phyloP scores from a whole-genome alignment of 2,797 vertebrate genomes.

The Dicrostonyx torquatus region DNA sequence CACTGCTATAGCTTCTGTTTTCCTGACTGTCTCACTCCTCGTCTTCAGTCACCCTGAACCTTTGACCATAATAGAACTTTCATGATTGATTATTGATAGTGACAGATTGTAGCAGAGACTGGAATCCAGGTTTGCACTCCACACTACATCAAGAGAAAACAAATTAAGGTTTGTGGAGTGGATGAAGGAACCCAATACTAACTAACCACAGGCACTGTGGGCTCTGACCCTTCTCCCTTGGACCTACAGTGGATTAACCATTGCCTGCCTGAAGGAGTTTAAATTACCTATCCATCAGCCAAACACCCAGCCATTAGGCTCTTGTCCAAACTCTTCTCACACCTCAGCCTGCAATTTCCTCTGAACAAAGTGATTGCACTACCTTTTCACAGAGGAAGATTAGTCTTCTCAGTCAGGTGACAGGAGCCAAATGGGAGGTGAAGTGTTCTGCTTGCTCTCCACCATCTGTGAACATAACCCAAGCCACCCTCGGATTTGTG shows the following conservation, averaged over 20 bases:
- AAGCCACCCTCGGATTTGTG: conserved; percentile 16
- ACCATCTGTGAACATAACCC: conserved; percentile 75
- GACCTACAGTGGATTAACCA: conserved; percentile 34
- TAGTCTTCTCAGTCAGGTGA: conserved; percentile 66
- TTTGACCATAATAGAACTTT: neutral
- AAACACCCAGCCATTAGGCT: conserved; percentile 56
- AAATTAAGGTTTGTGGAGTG: neutral
- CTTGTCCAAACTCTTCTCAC: conserved; percentile 52
- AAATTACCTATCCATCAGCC: conserved; percentile 51
- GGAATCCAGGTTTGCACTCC: neutral
- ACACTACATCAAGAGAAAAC: neutral
- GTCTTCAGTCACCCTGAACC: neutral
- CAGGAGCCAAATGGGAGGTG: conserved; percentile 68
- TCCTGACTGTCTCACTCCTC: neutral
- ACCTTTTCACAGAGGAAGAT: conserved; percentile 61
- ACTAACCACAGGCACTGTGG: neutral
- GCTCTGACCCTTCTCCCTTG: neutral
- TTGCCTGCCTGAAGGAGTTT: conserved; percentile 30
- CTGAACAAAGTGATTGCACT: conserved; percentile 65
- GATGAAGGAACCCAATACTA: neutral
- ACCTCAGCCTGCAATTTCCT: conserved; percentile 70
- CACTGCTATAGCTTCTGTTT: neutral
- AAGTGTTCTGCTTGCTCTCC: conserved; percentile 35
- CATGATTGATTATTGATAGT: neutral
- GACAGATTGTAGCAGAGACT: neutral